A percentile compares a stretch with the other conserved stretches of the same genome.
These are phyloP conservation scores for Borostomias antarcticus DNA, from an alignment of 2,797 vertebrate genomes.

Conservation along the genomic window DNA sequence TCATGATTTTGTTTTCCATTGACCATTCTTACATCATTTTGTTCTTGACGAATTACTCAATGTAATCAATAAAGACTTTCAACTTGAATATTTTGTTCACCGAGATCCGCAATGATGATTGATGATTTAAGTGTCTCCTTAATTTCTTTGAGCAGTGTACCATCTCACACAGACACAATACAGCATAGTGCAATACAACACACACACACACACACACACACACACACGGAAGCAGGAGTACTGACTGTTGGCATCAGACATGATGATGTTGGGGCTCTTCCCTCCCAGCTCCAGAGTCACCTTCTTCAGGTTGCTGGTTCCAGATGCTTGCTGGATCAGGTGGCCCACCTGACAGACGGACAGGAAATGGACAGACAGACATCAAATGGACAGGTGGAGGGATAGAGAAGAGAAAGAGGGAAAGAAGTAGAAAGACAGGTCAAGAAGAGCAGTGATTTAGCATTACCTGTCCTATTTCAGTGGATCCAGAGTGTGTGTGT, in stretches of 20 bases:
- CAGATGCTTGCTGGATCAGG: constrained; percentile 89
- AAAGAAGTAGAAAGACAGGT: background rate
- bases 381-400: background rate
- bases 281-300: constrained; percentile 96
- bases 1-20: too few species aligned
- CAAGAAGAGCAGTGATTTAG: background rate
- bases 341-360: constrained; percentile 83
- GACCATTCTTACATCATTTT: too few species aligned
- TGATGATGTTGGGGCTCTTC: constrained; percentile 94
- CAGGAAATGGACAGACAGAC: too few species aligned
- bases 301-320: constrained; percentile 90
- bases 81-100: too few species aligned
- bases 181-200: background rate
- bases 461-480: background rate
- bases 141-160: background rate
- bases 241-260: constrained; percentile 92
- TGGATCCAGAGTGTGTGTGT: background rate
- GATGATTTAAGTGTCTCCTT: too few species aligned
- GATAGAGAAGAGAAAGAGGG: background rate
- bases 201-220: background rate
- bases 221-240: background rate
- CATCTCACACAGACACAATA: background rate
- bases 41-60: too few species aligned
- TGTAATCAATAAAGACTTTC: too few species aligned
- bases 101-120: too few species aligned